Conservation (phyloP, 2,797 vertebrate genomes). For the Anniella stebbinsi region DNA sequence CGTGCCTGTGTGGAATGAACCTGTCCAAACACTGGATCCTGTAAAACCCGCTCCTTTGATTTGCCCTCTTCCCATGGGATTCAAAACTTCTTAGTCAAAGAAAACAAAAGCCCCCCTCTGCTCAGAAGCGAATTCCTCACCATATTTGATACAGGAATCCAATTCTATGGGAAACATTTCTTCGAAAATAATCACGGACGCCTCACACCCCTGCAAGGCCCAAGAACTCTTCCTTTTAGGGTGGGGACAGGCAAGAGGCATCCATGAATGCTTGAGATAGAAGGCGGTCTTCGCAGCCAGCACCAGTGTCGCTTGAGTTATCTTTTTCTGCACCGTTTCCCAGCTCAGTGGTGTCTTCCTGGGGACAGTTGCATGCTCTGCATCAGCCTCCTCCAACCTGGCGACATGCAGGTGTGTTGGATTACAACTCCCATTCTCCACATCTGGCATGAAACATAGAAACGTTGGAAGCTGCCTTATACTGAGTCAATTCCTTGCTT, state of each 20-base stretch:
- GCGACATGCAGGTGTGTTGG: too few relatives aligned
- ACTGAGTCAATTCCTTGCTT: too few relatives aligned
- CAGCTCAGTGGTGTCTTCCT: neutral
- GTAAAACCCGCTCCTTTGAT: neutral
- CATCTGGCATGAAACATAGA: too few relatives aligned
- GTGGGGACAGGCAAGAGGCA: neutral
- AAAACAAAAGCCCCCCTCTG: neutral
- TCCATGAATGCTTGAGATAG: too few relatives aligned
- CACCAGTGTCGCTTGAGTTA: too few relatives aligned
- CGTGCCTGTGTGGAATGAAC: neutral
- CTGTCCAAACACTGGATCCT: neutral
- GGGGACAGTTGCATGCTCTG: neutral
- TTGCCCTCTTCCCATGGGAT: neutral
- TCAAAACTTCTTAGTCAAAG: neutral
- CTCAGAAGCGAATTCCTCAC: neutral
- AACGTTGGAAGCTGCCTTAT: too few relatives aligned
- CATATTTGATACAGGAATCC: conserved; percentile 18
- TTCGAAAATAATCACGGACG: neutral
- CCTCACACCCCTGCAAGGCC: neutral
- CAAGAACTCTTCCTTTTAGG: neutral
- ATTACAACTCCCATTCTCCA: too few relatives aligned
- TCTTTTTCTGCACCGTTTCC: too few relatives aligned
- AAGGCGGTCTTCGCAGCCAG: too few relatives aligned
- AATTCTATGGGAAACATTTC: neutral
- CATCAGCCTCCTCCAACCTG: neutral